These are phyloP conservation scores for Cygnus buccinator DNA, from an alignment of 2,113 vertebrate species.

Conservation along the genomic window DNA sequence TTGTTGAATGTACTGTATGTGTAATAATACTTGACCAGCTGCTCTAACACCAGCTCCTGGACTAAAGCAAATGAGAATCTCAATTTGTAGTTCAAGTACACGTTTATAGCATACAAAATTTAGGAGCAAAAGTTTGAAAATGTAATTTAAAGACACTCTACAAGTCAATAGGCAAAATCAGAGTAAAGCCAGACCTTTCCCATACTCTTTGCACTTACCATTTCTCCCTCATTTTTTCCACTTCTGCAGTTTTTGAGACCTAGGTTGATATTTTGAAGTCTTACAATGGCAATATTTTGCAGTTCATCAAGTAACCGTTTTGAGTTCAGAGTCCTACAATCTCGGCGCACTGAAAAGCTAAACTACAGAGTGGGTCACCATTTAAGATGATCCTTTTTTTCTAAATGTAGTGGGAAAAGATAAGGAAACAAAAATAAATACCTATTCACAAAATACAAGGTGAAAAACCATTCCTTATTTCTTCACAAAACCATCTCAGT, in stretches of 20 bases:
- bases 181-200: not conserved
- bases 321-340: not conserved
- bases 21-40: not conserved
- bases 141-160: not conserved
- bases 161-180: not conserved
- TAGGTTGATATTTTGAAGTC: not conserved
- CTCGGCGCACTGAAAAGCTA: not conserved
- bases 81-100: not conserved
- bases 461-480: not conserved
- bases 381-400: not conserved
- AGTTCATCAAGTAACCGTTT: not conserved
- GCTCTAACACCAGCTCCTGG: not conserved
- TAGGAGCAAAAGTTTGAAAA: not conserved
- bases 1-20: not conserved
- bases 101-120: not conserved
- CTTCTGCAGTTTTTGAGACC: not conserved
- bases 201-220: not conserved
- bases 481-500: not conserved
- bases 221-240: not conserved
- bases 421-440: not conserved
- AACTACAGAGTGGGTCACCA: not conserved
- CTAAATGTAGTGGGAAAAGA: not conserved
- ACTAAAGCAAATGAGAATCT: conserved; percentile 6
- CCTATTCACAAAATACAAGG: not conserved
- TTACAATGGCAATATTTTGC: not conserved